Conservation (phyloP, 53 echinoderm and acorn worm species). For the Pentamera pediparva region DNA sequence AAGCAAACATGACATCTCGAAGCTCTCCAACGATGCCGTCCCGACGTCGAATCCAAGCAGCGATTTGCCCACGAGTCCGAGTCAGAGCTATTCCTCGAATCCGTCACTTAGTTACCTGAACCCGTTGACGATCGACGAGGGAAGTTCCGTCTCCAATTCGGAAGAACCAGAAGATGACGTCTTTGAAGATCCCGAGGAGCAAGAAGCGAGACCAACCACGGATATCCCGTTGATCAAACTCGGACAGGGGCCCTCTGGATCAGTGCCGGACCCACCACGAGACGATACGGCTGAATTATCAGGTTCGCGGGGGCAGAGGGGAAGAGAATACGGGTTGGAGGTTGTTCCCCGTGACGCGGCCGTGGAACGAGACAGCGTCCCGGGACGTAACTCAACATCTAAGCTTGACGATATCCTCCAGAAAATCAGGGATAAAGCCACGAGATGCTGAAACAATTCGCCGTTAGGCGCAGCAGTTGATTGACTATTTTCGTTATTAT, state of each 20-base stretch:
- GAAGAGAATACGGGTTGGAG: background rate
- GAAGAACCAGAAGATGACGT: background rate
- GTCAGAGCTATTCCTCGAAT: slow-evolving; percentile 1
- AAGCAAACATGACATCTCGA: background rate
- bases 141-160: background rate
- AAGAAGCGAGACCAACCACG: background rate
- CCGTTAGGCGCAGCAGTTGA: too few species aligned
- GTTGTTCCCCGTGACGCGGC: background rate
- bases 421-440: slow-evolving; percentile 18
- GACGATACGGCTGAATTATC: too few species aligned
- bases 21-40: background rate
- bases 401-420: slow-evolving; percentile 11
- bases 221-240: background rate
- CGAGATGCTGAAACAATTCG: slow-evolving; percentile 4
- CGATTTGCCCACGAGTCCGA: background rate
- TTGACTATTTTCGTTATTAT: too few species aligned
- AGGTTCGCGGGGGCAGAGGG: background rate
- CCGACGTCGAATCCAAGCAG: background rate
- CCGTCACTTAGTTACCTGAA: background rate
- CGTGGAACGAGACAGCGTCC: background rate
- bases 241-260: background rate
- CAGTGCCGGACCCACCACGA: too few species aligned
- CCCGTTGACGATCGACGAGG: background rate
- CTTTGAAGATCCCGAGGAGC: background rate
- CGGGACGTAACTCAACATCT: background rate